Evolutionary conservation across 1,140 invertebrate species (phyloP), one percentile per base, ranked within the genome.

Genomic region (Drosophila micromelanica): DNA sequence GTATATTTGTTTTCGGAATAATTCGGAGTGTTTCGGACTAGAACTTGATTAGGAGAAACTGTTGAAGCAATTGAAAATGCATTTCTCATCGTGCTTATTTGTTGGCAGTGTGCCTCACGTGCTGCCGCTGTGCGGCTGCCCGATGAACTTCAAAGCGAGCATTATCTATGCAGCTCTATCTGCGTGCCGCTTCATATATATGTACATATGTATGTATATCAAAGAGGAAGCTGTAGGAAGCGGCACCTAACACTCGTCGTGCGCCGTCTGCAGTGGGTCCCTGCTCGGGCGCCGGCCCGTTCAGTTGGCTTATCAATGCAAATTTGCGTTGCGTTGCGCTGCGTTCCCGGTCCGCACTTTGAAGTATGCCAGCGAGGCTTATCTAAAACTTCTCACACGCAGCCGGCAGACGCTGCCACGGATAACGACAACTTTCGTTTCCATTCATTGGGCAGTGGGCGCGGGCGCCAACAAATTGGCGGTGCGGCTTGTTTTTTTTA

Each of bases 341-440:
- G 51, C 51, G 32, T 12, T 54, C 35, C 52, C 52, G 61, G 56
- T 40, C 38, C 20, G 61, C 71, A 73, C 84, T 86, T 86, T 87
- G 82, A 86, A 78, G 82, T 81, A 55, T 63, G 57, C 38, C 71
- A 62, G 62, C 46, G 42, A 63, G 54, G 80, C 67, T 86, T 87
- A 87, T 87, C 82, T 76, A 76, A 87, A 87, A 87, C 84, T 87
- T 82, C 84, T 89, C 82, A 87, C 84, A 89, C 84, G 84, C 84
- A 87, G 68, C 20, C 30, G 49, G 59, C 27, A 11, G 60, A 38
- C 38, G 54, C 13, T 51, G 17, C 27, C 61, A 43, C 37, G 61
- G 52, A 56, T 51, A 37, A 48, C 65, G 15, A 60, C 63, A 68
- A 60, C 60, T 67, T 67, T 59, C 62, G 46, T 61, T 52, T 12